These are phyloP conservation scores for Metaphire vulgaris DNA, from an alignment of 1,140 invertebrate species.

Conservation along the genomic window DNA sequence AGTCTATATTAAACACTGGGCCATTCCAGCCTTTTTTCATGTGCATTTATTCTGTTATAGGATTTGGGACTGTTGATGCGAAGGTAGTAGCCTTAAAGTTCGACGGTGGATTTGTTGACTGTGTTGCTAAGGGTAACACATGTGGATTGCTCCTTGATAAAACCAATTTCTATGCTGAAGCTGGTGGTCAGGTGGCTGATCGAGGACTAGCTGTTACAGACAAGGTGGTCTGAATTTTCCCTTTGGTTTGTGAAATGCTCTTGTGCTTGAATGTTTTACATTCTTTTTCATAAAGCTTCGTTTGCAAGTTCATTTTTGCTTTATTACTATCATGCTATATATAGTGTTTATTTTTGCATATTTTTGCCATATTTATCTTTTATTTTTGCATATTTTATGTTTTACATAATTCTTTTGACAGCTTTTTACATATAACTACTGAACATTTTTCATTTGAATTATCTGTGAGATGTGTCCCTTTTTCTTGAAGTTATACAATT, in stretches of 20 bases:
- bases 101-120: slow-evolving; percentile 20
- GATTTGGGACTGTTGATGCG: background rate
- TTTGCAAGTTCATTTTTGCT: background rate
- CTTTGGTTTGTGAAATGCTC: background rate
- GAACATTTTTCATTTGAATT: background rate
- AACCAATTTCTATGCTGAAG: slow-evolving; percentile 87
- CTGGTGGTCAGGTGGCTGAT: slow-evolving; percentile 96
- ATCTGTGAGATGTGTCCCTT: background rate
- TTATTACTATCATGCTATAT: background rate
- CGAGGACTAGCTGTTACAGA: slow-evolving; percentile 60
- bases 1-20: too few relatives aligned
- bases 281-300: background rate
- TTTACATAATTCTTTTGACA: background rate
- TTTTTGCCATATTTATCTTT: background rate
- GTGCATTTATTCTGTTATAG: slow-evolving; percentile 10
- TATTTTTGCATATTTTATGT: background rate
- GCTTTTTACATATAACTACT: background rate
- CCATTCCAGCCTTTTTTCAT: too few relatives aligned
- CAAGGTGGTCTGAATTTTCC: background rate
- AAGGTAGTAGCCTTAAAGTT: slow-evolving; percentile 22
- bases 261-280: background rate
- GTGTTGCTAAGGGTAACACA: background rate
- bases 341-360: background rate
- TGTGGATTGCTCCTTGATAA: slow-evolving; percentile 78
- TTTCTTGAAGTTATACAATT: background rate